These are phyloP conservation scores for Oscheius sp. DNA, from an alignment of 2,888 invertebrate species.

Conservation along the genomic window DNA sequence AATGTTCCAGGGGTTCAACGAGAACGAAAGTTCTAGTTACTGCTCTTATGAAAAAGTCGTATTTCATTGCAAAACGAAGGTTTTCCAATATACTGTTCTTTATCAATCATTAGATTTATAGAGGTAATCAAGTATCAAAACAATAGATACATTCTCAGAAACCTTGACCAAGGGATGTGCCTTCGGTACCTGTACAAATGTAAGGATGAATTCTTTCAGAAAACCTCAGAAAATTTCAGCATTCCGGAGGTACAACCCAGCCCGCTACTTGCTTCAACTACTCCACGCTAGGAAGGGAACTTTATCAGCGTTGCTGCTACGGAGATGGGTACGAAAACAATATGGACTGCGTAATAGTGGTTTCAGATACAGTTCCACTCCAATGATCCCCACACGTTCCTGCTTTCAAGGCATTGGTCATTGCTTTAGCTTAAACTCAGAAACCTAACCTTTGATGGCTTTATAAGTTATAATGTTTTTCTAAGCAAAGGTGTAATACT, in stretches of 20 bases:
- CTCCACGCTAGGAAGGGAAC: not conserved
- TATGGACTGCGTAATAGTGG: no score
- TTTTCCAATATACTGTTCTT: no score
- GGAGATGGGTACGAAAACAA: constrained; percentile 22
- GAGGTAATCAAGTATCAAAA: not conserved
- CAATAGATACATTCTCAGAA: not conserved
- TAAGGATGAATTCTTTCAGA: not conserved
- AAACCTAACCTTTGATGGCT: no score
- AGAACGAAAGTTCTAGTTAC: no score
- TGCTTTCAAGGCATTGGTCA: no score
- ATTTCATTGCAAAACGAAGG: no score
- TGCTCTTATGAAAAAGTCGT: no score
- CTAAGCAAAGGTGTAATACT: no score
- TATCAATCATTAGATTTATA: no score
- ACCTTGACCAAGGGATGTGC: constrained; percentile 18
- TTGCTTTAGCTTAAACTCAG: no score
- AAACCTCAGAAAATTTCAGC: not conserved
- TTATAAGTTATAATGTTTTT: no score
- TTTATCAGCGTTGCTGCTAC: constrained; percentile 26
- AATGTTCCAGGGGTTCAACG: no score
- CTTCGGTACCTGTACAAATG: constrained; percentile 20
- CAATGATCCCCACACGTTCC: not conserved
- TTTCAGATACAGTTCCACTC: constrained; percentile 26
- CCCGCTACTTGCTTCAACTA: constrained; percentile 25
- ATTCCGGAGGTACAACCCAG: not conserved